phyloP scores from a whole-genome alignment of 2,797 vertebrate genomes.

The Sorex maritimensis region DNA sequence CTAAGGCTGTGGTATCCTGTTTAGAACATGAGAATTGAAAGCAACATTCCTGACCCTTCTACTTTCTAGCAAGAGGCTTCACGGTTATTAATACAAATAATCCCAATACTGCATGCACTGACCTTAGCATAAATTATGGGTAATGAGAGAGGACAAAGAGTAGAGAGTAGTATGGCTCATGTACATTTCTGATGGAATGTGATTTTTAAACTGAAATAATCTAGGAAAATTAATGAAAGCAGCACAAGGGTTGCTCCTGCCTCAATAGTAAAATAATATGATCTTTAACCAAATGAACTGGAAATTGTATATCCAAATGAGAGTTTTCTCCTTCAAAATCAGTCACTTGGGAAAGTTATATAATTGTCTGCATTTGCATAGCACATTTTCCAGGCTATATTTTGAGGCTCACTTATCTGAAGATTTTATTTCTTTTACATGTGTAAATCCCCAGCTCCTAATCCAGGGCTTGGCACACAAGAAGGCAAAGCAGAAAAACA shows the following conservation, averaged over 20 bases:
- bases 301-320: constrained; percentile 29
- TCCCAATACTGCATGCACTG: constrained; percentile 44
- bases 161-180: background rate
- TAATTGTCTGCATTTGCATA: background rate
- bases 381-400: background rate
- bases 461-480: background rate
- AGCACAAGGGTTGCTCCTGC: background rate
- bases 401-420: background rate
- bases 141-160: background rate
- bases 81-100: background rate
- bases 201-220: constrained; percentile 70
- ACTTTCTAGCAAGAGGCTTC: background rate
- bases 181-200: constrained; percentile 50
- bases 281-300: background rate
- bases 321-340: background rate
- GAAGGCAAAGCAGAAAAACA: background rate
- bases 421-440: background rate
- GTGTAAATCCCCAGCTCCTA: background rate
- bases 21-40: background rate
- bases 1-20: background rate
- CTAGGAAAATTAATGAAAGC: constrained; percentile 43
- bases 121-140: background rate
- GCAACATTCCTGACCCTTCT: background rate
- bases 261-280: background rate
- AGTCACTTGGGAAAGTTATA: background rate